Conservation (phyloP, 2,113 vertebrate species). For the Caretta caretta region DNA sequence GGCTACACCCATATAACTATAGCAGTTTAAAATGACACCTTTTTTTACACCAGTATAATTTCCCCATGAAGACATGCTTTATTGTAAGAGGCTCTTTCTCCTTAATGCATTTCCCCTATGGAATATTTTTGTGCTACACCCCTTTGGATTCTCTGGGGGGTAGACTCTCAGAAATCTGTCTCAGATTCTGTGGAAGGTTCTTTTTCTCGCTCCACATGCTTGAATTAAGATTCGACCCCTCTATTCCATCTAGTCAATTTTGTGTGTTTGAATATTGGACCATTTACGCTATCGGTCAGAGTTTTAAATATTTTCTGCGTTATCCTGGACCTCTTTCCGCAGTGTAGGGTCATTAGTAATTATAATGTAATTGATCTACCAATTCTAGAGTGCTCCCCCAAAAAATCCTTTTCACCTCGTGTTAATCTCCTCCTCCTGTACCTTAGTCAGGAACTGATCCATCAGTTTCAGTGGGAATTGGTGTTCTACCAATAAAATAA, state of each 20-base stretch:
- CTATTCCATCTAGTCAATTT: neutral
- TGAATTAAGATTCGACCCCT: neutral
- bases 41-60: neutral
- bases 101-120: no score
- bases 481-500: no score
- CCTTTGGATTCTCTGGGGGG: neutral
- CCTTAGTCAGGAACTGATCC: neutral
- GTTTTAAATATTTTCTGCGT: neutral
- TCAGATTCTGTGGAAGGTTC: no score
- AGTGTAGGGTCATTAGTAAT: neutral
- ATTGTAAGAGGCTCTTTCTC: neutral
- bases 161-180: no score
- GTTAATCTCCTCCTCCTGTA: neutral
- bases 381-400: neutral
- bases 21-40: neutral
- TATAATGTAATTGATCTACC: neutral
- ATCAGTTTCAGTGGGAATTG: no score
- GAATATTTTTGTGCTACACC: no score
- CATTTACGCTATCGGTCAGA: neutral
- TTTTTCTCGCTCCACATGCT: neutral
- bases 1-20: accelerated
- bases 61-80: neutral
- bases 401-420: neutral
- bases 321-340: neutral
- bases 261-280: neutral